phyloP scores from a whole-genome alignment of 2,888 invertebrate species.

The Corythucha ciliata region DNA sequence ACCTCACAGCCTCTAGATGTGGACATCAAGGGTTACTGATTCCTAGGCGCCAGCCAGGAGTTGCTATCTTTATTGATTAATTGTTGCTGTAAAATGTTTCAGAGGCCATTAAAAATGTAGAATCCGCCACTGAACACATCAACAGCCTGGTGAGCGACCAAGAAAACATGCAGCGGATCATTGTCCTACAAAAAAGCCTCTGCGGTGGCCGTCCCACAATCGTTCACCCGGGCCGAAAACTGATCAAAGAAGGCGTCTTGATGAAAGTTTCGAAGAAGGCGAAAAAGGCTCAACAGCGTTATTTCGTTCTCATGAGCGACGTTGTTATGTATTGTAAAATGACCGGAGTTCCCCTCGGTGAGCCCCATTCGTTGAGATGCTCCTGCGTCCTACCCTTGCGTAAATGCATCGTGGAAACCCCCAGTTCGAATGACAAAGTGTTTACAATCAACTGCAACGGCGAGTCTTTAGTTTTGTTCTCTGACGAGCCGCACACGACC shows the following conservation, averaged over 20 bases:
- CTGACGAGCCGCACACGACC: constrained; percentile 47
- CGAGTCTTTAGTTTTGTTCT: constrained; percentile 50
- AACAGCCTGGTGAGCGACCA: constrained; percentile 63
- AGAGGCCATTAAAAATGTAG: constrained; percentile 59
- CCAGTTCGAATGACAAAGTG: constrained; percentile 50
- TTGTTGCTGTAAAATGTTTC: too few relatives aligned
- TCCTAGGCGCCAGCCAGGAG: background rate
- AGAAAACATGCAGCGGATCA: constrained; percentile 58
- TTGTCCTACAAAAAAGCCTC: constrained; percentile 57
- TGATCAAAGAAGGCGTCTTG: constrained; percentile 57
- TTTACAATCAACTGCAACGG: constrained; percentile 53
- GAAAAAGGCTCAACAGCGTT: constrained; percentile 45
- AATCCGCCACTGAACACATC: constrained; percentile 59
- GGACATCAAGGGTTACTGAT: too few relatives aligned
- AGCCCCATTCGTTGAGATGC: constrained; percentile 53
- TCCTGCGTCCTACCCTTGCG: constrained; percentile 59
- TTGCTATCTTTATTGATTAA: background rate
- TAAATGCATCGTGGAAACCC: constrained; percentile 53
- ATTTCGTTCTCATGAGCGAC: constrained; percentile 63
- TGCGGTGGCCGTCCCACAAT: constrained; percentile 53
- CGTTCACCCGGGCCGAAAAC: constrained; percentile 56
- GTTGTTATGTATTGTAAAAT: constrained; percentile 64
- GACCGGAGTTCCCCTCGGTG: constrained; percentile 47
- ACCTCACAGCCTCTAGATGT: too few relatives aligned
- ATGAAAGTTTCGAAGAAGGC: constrained; percentile 43